These are phyloP conservation scores for Aplysina aerophoba DNA, from an alignment of 37 sponge, comb jelly and placozoan genomes.

Conservation along the genomic window DNA sequence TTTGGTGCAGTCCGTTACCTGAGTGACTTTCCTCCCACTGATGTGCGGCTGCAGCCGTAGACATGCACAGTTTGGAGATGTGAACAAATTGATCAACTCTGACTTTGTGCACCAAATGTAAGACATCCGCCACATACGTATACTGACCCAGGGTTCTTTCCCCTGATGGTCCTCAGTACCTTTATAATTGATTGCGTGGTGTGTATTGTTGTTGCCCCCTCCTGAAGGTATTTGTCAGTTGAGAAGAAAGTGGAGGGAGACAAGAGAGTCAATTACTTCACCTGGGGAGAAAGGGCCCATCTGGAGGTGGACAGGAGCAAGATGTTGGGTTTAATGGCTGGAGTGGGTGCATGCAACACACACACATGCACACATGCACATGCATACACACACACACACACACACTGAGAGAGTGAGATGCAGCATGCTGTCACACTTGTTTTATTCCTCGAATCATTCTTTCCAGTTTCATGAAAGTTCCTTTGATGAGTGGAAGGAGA, in stretches of 20 bases:
- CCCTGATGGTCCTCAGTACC: not conserved
- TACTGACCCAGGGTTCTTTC: not conserved
- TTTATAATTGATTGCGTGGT: not conserved
- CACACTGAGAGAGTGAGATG: not conserved
- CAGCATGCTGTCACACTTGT: not conserved
- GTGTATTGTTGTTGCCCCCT: not conserved
- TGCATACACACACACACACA: conserved; percentile 13
- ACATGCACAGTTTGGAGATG: conserved; percentile 63
- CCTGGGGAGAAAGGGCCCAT: conserved; percentile 67
- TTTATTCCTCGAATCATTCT: not conserved
- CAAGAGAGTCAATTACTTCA: conserved; percentile 34
- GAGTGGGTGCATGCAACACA: conserved; percentile 25
- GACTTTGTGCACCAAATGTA: conserved; percentile 62
- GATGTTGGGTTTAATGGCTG: conserved; percentile 56
- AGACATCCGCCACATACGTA: not conserved
- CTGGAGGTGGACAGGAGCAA: conserved; percentile 53
- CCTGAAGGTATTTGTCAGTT: conserved; percentile 59
- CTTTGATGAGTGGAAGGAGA: conserved; percentile 31
- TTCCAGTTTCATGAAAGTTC: not conserved
- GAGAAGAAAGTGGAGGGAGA: conserved; percentile 57
- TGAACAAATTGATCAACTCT: conserved; percentile 40
- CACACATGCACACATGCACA: conserved; percentile 23
- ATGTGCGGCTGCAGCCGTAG: not conserved
- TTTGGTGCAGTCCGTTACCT: not conserved
- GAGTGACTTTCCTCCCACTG: no score